Conservation (phyloP, 2,797 vertebrate species). For the Diplodus puntazzo region DNA sequence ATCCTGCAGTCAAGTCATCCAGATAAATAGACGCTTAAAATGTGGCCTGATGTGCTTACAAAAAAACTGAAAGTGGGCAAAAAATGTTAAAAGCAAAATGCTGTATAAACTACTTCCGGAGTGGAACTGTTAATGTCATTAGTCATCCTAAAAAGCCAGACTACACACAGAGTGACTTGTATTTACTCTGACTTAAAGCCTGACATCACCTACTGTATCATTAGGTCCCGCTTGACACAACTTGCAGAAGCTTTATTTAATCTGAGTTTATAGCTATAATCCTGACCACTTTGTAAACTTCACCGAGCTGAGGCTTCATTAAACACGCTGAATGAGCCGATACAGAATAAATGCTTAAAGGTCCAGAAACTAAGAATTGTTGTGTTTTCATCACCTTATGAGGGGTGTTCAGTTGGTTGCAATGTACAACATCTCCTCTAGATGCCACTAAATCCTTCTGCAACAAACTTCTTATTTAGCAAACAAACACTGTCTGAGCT, state of each 20-base stretch:
- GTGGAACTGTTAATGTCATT: background rate
- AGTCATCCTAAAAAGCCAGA: background rate
- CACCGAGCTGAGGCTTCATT: background rate
- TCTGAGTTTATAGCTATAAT: background rate
- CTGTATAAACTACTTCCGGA: background rate
- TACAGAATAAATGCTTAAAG: background rate
- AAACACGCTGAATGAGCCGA: background rate
- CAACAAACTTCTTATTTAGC: no score
- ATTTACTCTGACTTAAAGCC: conserved; percentile 23
- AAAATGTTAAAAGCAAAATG: background rate
- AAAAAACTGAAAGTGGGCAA: no score
- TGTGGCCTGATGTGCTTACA: no score
- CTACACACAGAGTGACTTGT: conserved; percentile 4
- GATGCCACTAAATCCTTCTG: no score
- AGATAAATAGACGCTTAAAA: background rate
- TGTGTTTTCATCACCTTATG: no score
- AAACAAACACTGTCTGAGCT: background rate
- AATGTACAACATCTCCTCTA: no score
- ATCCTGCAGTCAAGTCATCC: background rate
- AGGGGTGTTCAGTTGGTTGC: no score
- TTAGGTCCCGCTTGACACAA: background rate
- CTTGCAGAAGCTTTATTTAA: background rate
- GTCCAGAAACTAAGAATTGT: no score
- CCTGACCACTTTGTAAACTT: background rate
- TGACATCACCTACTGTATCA: conserved; percentile 10